Base-by-base conservation (phyloP, 2,888 invertebrate species). In the Drosophila anomelani region DNA sequence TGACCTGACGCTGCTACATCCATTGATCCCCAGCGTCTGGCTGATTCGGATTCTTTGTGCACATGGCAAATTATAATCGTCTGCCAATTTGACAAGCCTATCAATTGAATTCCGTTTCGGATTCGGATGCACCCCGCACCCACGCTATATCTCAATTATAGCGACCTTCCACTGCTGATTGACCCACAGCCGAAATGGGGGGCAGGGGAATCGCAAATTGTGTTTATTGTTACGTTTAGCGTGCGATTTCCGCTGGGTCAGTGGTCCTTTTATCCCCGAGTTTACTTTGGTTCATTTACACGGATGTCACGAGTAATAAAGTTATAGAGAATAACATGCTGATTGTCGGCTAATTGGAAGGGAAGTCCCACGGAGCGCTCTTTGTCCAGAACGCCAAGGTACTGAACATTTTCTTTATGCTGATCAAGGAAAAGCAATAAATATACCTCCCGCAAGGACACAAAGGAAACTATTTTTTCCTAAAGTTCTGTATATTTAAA, bases 31-130 rank as follows among this genome's bases (percentile, higher is more conserved):
- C 36, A 29, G 46, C 23, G 36, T 36, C 17, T n/a, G 56, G 44
- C 63, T 57, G 51, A 62, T 68, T 66, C 61, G 23, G 36, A 36
- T 46, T 58, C 59, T 39, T 39, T 26, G 36, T 43, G 57, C 64
- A 68, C 77, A 73, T 78, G 71, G 72, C 76, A 82, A 82, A 85
- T 82, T 87, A 82, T 85, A 77, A 75, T 74, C 57, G 84, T 85
- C 85, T 87, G 79, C 75, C 80, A 76, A 75, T 79, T 79, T 66
- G 85, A 72, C 83, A 75, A 62, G 80, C 85, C 67, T 79, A 85
- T 85, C 80, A 85, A 85, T 87, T 79, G 85, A 78, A 79, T 82
- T 76, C 71, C 67, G 51, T 58, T 60, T 68, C 47, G 58, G 58
- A 70, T 63, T 69, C 44, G 39, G 9, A 32, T 36, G 49, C 7